A percentile compares a stretch with the other conserved stretches of the same genome.
Evolutionary conservation across 2,888 invertebrate species (phyloP).

Genomic region (Ophion costatus): DNA sequence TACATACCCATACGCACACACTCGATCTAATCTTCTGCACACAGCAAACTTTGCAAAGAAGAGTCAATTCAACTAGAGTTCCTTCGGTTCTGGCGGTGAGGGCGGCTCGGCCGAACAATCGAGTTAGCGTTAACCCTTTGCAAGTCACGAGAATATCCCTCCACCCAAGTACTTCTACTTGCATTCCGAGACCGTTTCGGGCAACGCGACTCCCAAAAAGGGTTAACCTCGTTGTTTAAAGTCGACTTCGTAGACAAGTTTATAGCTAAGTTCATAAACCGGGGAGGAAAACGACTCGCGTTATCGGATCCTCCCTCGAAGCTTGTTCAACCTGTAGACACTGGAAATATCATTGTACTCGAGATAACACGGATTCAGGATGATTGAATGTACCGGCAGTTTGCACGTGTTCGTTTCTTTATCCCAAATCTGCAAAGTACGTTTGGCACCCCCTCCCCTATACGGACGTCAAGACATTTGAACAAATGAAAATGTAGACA

Average conservation of each 20-base stretch:
- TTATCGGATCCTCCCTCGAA: not conserved
- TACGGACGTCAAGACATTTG: too few relatives aligned
- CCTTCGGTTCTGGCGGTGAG: conserved; percentile 64
- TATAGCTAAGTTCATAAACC: not conserved
- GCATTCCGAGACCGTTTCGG: not conserved
- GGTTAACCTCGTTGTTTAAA: conserved; percentile 10
- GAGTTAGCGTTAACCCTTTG: conserved; percentile 73
- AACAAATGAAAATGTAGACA: too few relatives aligned
- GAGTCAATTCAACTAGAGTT: conserved; percentile 63
- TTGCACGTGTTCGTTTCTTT: too few relatives aligned
- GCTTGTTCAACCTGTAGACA: not conserved
- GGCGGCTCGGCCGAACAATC: conserved; percentile 71
- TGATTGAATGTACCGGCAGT: too few relatives aligned
- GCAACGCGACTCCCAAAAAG: not conserved
- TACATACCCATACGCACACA: not conserved
- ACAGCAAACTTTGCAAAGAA: conserved; percentile 52
- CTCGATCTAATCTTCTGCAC: conserved; percentile 36
- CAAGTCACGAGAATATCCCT: conserved; percentile 50
- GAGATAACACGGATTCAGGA: not conserved
- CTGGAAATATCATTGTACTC: not conserved
- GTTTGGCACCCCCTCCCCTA: too few relatives aligned
- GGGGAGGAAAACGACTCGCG: not conserved
- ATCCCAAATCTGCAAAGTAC: too few relatives aligned
- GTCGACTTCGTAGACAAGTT: not conserved
- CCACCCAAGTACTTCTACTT: conserved; percentile 5